Percentiles rank a stretch among this genome's conserved stretches.
These are phyloP conservation scores for Vidua chalybeata DNA, from an alignment of 2,113 vertebrate species.

Conservation along the genomic window DNA sequence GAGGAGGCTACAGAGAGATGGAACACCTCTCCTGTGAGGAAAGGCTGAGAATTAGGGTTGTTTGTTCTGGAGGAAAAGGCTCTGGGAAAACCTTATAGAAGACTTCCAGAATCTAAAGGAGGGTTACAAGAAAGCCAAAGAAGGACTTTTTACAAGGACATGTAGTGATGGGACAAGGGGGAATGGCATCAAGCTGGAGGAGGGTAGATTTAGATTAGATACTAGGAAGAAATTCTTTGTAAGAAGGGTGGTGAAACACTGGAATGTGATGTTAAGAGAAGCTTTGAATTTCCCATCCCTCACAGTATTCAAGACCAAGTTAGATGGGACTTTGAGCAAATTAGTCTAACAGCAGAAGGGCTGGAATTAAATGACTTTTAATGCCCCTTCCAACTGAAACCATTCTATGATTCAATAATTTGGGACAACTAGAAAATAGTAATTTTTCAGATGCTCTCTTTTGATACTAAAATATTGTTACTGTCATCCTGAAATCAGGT, in stretches of 20 bases:
- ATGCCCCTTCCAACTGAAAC: background rate
- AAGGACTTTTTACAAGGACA: background rate
- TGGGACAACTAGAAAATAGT: background rate
- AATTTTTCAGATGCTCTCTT: background rate
- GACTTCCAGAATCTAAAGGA: background rate
- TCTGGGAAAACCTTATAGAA: background rate
- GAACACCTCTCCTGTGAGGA: background rate
- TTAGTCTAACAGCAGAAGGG: background rate
- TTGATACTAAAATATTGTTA: background rate
- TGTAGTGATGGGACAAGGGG: background rate
- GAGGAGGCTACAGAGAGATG: background rate
- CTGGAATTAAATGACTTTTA: background rate
- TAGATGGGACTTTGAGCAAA: background rate
- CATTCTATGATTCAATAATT: background rate
- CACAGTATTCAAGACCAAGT: background rate
- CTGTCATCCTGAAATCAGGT: background rate
- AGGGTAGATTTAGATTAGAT: background rate
- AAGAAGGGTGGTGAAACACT: background rate
- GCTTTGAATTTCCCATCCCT: background rate
- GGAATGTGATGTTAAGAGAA: background rate
- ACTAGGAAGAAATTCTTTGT: background rate
- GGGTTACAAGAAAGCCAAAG: background rate
- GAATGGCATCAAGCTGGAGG: background rate
- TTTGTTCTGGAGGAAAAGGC: background rate
- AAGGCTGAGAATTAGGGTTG: background rate